A percentile compares a stretch with the other conserved stretches of the same genome.
Conservation (phyloP, 2,888 invertebrate genomes). For the Mimas tiliae region DNA sequence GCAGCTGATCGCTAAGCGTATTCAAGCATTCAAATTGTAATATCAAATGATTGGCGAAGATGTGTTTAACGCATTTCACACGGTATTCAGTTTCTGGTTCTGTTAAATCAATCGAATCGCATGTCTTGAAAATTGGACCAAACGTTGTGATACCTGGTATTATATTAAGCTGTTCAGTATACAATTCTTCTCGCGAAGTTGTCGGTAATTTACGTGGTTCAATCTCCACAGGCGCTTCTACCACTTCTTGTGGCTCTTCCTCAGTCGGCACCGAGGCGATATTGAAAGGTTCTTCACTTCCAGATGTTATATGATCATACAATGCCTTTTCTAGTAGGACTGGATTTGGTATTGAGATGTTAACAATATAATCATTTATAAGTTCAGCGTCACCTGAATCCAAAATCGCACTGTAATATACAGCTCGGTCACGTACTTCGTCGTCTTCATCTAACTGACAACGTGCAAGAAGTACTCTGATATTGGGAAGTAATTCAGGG, state of each 20-base stretch:
- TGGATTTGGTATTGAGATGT: conserved; percentile 91
- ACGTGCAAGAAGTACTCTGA: conserved; percentile 90
- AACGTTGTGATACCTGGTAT: conserved; percentile 94
- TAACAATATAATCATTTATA: conserved; percentile 91
- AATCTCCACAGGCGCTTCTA: conserved; percentile 88
- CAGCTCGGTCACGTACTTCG: conserved; percentile 98
- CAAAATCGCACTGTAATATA: conserved; percentile 96
- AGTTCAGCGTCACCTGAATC: conserved; percentile 88
- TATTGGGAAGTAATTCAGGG: conserved; percentile 87
- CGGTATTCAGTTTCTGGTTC: conserved; percentile 99
- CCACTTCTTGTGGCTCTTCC: conserved; percentile 93
- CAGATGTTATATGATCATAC: conserved; percentile 90
- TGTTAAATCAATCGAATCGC: conserved; percentile 93
- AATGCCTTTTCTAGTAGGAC: conserved; percentile 95
- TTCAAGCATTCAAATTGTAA: conserved; percentile 99
- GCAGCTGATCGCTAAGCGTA: conserved; percentile 96
- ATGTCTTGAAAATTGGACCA: conserved; percentile 95
- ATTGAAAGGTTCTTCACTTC: conserved; percentile 90
- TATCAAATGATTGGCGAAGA: conserved; percentile 93
- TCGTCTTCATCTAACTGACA: conserved; percentile 99
- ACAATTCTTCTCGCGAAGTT: conserved; percentile 94
- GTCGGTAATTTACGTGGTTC: conserved; percentile 93
- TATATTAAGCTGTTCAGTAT: conserved; percentile 90
- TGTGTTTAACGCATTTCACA: conserved; percentile 96
- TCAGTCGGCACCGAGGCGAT: conserved; percentile 93